These are phyloP conservation scores for Amiota minor DNA, from an alignment of 2,888 invertebrate genomes.

Conservation along the genomic window DNA sequence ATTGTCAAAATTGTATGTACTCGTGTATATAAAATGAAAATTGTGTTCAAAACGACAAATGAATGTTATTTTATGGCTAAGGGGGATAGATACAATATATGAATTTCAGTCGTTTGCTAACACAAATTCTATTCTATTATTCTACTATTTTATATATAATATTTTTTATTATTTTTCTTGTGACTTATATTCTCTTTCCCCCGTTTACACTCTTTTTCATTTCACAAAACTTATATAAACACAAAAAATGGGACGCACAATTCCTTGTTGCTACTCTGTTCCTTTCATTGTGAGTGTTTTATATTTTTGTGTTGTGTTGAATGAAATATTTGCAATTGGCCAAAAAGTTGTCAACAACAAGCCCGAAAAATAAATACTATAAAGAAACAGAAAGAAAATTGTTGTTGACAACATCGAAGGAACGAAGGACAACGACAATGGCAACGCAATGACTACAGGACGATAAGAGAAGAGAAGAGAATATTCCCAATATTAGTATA, in stretches of 20 bases:
- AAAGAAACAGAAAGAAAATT: constrained; percentile 1
- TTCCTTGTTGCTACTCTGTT: constrained; percentile 35
- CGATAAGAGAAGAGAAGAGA: too few relatives aligned
- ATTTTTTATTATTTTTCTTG: constrained; percentile 9
- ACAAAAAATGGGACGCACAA: not conserved
- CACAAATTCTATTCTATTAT: too few relatives aligned
- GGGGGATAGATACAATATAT: too few relatives aligned
- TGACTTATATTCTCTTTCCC: not conserved
- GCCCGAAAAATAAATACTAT: constrained; percentile 3
- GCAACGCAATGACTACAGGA: constrained; percentile 1
- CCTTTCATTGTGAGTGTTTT: constrained; percentile 23
- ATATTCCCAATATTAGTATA: too few relatives aligned
- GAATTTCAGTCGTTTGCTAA: too few relatives aligned
- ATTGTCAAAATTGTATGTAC: constrained; percentile 17
- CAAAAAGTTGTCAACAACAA: constrained; percentile 48
- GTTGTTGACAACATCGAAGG: too few relatives aligned
- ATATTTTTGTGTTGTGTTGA: constrained; percentile 16
- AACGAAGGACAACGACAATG: constrained; percentile 16
- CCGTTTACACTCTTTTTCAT: not conserved
- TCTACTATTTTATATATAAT: too few relatives aligned
- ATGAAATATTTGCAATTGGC: constrained; percentile 51
- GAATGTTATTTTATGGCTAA: too few relatives aligned
- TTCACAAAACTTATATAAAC: not conserved
- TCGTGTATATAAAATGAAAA: not conserved
- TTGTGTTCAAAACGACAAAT: too few relatives aligned